phyloP scores from a whole-genome alignment of 2,797 vertebrate genomes.

The Orestias chungarensis region DNA sequence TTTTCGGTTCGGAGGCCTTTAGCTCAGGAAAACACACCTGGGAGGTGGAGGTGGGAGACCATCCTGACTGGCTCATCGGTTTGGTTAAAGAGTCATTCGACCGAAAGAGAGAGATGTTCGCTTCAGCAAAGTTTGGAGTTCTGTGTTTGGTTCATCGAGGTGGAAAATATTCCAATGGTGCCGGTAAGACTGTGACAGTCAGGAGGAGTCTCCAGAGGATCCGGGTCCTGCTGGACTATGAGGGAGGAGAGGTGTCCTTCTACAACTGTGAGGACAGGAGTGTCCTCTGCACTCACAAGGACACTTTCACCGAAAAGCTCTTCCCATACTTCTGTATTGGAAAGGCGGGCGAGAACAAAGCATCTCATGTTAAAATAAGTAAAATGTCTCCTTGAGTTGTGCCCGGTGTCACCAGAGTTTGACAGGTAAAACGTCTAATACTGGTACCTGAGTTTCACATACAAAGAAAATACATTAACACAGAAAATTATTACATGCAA shows the following conservation, averaged over 20 bases:
- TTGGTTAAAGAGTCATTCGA: conserved; percentile 21
- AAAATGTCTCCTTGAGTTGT: not conserved
- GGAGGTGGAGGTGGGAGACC: conserved; percentile 50
- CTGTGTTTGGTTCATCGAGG: accelerated
- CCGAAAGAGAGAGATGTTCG: not conserved
- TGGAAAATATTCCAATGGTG: not conserved
- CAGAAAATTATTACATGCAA: not conserved
- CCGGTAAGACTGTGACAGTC: not conserved
- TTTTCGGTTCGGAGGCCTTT: conserved; percentile 25
- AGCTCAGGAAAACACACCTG: conserved; percentile 53
- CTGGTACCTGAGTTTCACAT: not conserved
- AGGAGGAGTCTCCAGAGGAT: conserved; percentile 16
- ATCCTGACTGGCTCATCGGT: conserved; percentile 6
- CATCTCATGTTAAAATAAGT: conserved; percentile 6
- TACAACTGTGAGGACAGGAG: conserved; percentile 11
- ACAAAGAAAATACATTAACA: not conserved
- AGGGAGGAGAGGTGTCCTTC: conserved; percentile 29
- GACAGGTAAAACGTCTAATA: not conserved
- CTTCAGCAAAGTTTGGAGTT: not conserved
- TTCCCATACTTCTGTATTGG: conserved; percentile 16
- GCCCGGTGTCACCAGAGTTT: not conserved
- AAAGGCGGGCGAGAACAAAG: not conserved
- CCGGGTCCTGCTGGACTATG: conserved; percentile 30
- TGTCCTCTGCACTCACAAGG: conserved; percentile 19
- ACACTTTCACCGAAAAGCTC: conserved; percentile 24